A percentile compares a stretch with the other conserved stretches of the same genome.
Evolutionary conservation across 2,113 vertebrate genomes (phyloP).

Genomic region (Tricholaema leucomelas): DNA sequence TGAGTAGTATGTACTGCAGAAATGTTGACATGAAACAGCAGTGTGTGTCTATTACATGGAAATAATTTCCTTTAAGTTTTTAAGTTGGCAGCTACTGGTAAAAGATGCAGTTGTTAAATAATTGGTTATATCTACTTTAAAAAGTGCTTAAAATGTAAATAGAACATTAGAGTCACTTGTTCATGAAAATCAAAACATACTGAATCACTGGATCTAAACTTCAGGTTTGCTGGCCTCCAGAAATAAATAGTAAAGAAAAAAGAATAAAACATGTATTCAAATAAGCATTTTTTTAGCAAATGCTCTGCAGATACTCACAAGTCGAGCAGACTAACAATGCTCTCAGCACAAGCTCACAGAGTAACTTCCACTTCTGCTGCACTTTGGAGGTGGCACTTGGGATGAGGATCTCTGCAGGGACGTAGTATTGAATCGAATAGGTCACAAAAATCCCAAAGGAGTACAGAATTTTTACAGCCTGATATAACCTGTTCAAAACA

Average conservation of each 20-base stretch:
- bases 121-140: neutral
- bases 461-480: conserved; percentile 87
- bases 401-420: conserved; percentile 86
- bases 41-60: neutral
- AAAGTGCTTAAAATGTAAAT: neutral
- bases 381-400: conserved; percentile 76
- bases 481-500: conserved; percentile 83
- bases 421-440: conserved; percentile 89
- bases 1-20: neutral
- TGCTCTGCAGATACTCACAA: conserved; percentile 78
- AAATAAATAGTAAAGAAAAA: neutral
- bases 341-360: conserved; percentile 75
- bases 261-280: neutral
- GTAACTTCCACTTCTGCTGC: conserved; percentile 76
- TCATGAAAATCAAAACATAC: neutral
- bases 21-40: neutral
- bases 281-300: neutral
- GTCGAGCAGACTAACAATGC: conserved; percentile 81
- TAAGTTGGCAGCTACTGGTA: neutral
- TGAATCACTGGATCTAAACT: neutral
- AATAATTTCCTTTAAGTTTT: neutral
- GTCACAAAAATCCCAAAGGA: conserved; percentile 91
- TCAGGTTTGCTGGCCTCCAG: neutral
- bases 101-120: neutral
- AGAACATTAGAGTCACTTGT: neutral